phyloP scores from a whole-genome alignment of 2,113 vertebrate species.

The Myiozetetes cayanensis region DNA sequence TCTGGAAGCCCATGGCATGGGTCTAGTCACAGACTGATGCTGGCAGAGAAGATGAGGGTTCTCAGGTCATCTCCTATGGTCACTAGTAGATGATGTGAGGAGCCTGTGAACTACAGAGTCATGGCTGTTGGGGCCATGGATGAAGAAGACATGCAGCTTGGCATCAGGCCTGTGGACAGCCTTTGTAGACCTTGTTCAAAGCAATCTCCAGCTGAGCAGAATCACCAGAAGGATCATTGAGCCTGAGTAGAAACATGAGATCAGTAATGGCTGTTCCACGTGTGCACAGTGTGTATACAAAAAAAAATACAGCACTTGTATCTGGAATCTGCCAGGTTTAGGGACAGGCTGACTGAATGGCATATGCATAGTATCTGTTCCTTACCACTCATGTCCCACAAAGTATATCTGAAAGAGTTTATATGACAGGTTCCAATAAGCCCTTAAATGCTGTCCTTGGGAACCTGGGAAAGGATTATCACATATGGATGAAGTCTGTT shows the following conservation, averaged over 20 bases:
- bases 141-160: background rate
- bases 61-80: background rate
- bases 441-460: background rate
- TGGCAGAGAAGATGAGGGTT: background rate
- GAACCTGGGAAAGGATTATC: background rate
- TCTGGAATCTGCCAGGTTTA: background rate
- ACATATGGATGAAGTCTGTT: background rate
- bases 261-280: background rate
- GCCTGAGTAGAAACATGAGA: background rate
- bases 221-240: background rate
- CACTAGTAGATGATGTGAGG: background rate
- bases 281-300: no score
- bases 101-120: background rate
- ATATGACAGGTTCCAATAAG: background rate
- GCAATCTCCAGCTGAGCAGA: background rate
- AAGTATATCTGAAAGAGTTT: background rate
- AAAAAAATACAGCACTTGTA: background rate
- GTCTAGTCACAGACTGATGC: background rate
- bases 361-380: background rate
- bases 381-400: background rate
- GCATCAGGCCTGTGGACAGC: background rate
- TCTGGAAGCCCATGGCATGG: background rate
- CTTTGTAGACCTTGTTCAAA: background rate
- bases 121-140: rapidly evolving
- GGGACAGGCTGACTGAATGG: background rate